These are phyloP conservation scores for Bombyx huttoni DNA, from an alignment of 2,888 invertebrate species.

Conservation along the genomic window DNA sequence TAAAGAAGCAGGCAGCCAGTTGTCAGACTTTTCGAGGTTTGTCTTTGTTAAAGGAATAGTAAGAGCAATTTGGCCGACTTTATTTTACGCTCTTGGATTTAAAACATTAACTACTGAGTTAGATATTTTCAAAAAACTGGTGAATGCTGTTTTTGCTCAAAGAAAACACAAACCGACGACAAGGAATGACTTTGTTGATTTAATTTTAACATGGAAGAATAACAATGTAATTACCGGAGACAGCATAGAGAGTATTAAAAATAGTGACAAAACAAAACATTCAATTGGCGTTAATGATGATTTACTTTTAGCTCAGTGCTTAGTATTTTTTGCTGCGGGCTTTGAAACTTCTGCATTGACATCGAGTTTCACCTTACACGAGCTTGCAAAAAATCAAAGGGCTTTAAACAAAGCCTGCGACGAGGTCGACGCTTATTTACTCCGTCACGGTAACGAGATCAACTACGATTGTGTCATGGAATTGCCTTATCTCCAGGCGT, in stretches of 20 bases:
- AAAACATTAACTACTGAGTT: slow-evolving; percentile 1
- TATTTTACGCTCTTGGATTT: slow-evolving; percentile 7
- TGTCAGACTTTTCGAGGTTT: not conserved
- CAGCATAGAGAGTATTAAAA: slow-evolving; percentile 4
- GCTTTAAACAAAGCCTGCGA: slow-evolving; percentile 11
- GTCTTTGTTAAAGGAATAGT: not conserved
- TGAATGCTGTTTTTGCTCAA: slow-evolving; percentile 2
- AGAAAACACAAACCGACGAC: slow-evolving; percentile 6
- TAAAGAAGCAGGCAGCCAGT: slow-evolving; percentile 1
- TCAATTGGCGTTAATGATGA: slow-evolving; percentile 27
- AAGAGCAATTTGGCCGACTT: slow-evolving; percentile 6
- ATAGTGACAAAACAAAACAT: slow-evolving; percentile 7
- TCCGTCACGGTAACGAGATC: slow-evolving; percentile 11
- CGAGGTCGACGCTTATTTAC: slow-evolving; percentile 24
- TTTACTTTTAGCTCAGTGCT: slow-evolving; percentile 55
- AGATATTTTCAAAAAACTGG: not conserved
- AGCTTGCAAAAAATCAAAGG: slow-evolving; percentile 19
- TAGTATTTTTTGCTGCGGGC: slow-evolving; percentile 43
- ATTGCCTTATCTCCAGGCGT: slow-evolving; percentile 24
- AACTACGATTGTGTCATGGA: slow-evolving; percentile 22
- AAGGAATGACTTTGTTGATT: slow-evolving; percentile 13
- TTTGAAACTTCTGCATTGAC: slow-evolving; percentile 25
- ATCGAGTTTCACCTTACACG: slow-evolving; percentile 18
- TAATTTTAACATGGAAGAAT: slow-evolving; percentile 8
- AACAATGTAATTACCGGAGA: slow-evolving; percentile 11